Evolutionary conservation across 2,797 vertebrate species (phyloP).

Genomic region (Valencia hispanica): DNA sequence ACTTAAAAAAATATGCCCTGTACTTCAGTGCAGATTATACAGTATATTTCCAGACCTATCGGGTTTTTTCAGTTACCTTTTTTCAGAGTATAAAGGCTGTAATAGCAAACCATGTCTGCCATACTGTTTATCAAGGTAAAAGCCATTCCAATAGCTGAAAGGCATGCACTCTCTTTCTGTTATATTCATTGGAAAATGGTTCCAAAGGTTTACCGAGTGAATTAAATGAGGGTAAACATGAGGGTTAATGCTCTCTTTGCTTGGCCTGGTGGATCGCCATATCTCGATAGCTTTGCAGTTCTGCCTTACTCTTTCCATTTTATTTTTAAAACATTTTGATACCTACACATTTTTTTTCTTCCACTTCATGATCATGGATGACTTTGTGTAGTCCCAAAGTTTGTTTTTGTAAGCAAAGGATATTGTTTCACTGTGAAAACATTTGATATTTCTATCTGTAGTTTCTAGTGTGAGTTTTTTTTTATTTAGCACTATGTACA

Average conservation of each 20-base stretch:
- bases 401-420: neutral
- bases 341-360: neutral
- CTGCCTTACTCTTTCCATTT: neutral
- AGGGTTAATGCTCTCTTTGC: neutral
- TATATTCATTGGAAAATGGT: neutral
- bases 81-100: neutral
- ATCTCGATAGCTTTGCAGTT: neutral
- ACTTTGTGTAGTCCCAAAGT: neutral
- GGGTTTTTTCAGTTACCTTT: neutral
- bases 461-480: neutral
- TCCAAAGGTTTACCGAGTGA: neutral
- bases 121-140: neutral
- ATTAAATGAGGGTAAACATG: neutral
- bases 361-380: neutral
- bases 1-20: neutral
- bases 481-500: neutral
- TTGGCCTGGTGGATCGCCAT: neutral
- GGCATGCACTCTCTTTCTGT: neutral
- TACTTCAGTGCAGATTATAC: neutral
- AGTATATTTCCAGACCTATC: neutral
- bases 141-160: neutral
- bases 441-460: neutral
- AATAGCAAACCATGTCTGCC: neutral
- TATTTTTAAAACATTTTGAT: neutral
- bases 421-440: neutral